Percentiles rank a stretch among this genome's conserved stretches.
These are phyloP conservation scores for Dermatemys mawii DNA, from an alignment of 2,113 vertebrate genomes.

Conservation along the genomic window DNA sequence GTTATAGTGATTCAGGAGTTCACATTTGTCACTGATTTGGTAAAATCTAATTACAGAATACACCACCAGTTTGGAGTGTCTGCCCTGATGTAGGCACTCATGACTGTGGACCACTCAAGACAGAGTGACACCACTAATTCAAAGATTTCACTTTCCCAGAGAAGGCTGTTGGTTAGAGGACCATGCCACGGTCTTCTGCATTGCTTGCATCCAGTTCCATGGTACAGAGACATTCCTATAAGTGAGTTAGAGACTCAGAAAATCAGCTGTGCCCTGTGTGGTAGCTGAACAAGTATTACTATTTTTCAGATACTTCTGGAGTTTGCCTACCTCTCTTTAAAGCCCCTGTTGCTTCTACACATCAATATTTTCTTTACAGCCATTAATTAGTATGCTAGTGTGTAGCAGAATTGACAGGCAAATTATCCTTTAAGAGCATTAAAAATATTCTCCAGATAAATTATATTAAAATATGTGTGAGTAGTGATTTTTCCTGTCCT, in stretches of 20 bases:
- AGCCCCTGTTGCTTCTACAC: slow-evolving; percentile 23
- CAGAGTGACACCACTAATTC: neutral
- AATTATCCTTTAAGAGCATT: slow-evolving; percentile 79
- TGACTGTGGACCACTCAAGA: neutral
- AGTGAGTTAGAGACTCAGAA: neutral
- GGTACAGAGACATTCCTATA: neutral
- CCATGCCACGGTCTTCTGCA: neutral
- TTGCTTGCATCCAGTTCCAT: neutral
- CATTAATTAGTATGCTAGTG: slow-evolving; percentile 77
- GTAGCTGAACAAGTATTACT: neutral
- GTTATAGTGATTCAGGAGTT: neutral
- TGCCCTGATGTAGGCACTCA: neutral
- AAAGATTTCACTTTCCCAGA: neutral
- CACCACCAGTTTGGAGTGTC: neutral
- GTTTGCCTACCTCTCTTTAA: neutral
- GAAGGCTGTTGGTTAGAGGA: neutral
- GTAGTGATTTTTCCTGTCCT: slow-evolving; percentile 42
- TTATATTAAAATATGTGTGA: slow-evolving; percentile 66
- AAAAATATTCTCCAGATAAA: slow-evolving; percentile 72
- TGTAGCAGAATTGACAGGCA: slow-evolving; percentile 72
- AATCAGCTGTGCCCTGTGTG: neutral
- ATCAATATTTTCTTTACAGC: slow-evolving; percentile 76
- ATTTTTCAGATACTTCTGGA: slow-evolving; percentile 37
- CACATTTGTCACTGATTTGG: neutral
- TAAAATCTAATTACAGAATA: neutral